Conservation (phyloP, 2,113 vertebrate genomes). For the Nematolebias whitei region DNA sequence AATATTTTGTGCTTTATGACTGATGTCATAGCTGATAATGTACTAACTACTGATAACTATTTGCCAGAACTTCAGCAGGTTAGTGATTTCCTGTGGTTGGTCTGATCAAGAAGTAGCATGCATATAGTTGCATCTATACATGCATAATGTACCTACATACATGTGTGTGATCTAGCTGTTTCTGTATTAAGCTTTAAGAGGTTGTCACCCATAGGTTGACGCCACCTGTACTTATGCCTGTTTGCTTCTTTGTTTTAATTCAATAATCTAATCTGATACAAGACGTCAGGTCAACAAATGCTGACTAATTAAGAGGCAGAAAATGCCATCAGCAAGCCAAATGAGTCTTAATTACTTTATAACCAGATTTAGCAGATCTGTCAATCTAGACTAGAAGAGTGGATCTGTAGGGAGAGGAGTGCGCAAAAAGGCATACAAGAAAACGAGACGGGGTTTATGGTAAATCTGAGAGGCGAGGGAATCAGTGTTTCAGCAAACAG, state of each 20-base stretch:
- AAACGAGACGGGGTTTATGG: background rate
- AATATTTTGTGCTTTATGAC: too few species aligned
- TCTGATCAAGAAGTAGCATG: too few species aligned
- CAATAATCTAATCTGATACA: constrained; percentile 56
- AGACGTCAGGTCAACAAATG: constrained; percentile 59
- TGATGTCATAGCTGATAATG: too few species aligned
- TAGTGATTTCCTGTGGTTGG: too few species aligned
- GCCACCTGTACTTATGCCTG: constrained; percentile 29
- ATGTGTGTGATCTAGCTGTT: too few species aligned
- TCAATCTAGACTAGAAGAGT: constrained; percentile 61
- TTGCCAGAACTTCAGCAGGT: too few species aligned
- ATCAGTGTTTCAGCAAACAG: background rate
- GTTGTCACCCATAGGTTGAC: constrained; percentile 37
- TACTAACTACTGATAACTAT: too few species aligned
- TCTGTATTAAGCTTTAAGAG: constrained; percentile 16
- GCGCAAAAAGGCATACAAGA: background rate
- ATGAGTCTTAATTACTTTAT: constrained; percentile 73
- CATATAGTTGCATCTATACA: too few species aligned
- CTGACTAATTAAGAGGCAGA: constrained; percentile 55
- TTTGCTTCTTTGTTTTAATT: constrained; percentile 54
- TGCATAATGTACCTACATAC: too few species aligned
- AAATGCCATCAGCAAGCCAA: constrained; percentile 69
- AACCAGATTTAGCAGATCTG: constrained; percentile 65
- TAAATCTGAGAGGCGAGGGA: constrained; percentile 15
- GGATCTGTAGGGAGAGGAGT: background rate